Base-by-base conservation (phyloP, 1,140 invertebrate species). In the Eulimnadia texana region DNA sequence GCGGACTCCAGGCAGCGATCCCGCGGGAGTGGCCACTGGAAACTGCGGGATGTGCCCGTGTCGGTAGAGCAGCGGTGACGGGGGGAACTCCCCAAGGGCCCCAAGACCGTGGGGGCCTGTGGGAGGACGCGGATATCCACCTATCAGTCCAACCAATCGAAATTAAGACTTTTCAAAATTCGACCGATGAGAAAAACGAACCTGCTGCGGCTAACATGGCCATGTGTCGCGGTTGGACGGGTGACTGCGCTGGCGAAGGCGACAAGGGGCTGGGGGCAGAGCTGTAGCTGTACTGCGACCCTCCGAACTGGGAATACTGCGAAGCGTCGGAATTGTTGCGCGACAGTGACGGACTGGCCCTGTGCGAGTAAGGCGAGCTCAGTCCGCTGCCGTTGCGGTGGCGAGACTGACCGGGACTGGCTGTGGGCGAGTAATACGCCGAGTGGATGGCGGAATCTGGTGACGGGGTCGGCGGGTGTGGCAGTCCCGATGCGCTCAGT, bases 241-340 rank as follows among this genome's bases (percentile, higher is more conserved):
- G 89, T 28, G 88, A 90, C 68, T 92, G 88, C 3, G 86, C 90
- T 9, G 89, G 89, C 10, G 82, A 83, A 13, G 60, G 64, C 25
- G 50, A 53, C 2, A 64, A 49, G 23, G 61, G 62, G 22, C 50
- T 53, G 24, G 64, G 64, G 25, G 64, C 64, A 3, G 64, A 78
- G 76, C 64, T 78, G 76, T 78, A 79, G 63, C 81, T 82, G 68
- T 90, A 86, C 60, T 75, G 72, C 3, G 73, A 75, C 42, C 74
- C 74, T 20, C 73, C 73, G 66, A 75, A 75, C 66, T 77, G 77
- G 49, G 88, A 91, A 2, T 75, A 75, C 67, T 77, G 77, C 50
- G 88, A 91, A 1, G 90, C 90, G 68, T 93, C 90, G 59, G 87
- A 90, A 73, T 92, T 93, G 72, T 91, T 92, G 27, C 90, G 79